A percentile compares a stretch with the other conserved stretches of the same genome.
phyloP scores from a whole-genome alignment of 2,888 invertebrate species.

The Cataglyphis albicans region DNA sequence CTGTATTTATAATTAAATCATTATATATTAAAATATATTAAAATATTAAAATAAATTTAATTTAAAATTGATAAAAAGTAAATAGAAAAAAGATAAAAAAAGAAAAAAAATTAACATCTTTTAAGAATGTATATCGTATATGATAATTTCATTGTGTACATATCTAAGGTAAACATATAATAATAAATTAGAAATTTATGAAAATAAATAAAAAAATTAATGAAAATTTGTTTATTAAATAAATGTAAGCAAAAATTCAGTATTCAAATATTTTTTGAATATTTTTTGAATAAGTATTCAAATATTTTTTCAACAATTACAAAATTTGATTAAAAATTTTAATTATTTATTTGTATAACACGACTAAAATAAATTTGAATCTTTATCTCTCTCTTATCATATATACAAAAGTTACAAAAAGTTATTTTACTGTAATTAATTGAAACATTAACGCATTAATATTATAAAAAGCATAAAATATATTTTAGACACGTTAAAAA shows the following conservation, averaged over 20 bases:
- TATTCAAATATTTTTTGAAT: too few species aligned
- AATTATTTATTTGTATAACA: conserved; percentile 2
- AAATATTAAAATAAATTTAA: not conserved
- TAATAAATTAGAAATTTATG: not conserved
- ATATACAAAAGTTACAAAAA: not conserved
- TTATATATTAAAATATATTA: not conserved
- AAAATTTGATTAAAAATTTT: not conserved
- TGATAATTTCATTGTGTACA: not conserved
- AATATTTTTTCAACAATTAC: not conserved
- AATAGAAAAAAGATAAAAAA: not conserved
- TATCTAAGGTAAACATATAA: not conserved
- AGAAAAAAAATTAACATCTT: not conserved
- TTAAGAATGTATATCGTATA: not conserved
- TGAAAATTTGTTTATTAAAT: not conserved
- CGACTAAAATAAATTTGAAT: not conserved
- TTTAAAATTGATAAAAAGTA: not conserved
- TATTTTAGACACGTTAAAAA: not conserved
- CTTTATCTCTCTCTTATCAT: not conserved
- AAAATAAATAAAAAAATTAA: not conserved
- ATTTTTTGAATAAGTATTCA: not conserved
- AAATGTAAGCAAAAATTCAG: not conserved
- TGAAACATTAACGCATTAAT: not conserved
- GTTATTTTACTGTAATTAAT: not conserved
- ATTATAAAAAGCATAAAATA: not conserved
- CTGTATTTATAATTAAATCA: not conserved